Conservation (phyloP, 2,113 vertebrate genomes). For the Microcebus ravelobensis region DNA sequence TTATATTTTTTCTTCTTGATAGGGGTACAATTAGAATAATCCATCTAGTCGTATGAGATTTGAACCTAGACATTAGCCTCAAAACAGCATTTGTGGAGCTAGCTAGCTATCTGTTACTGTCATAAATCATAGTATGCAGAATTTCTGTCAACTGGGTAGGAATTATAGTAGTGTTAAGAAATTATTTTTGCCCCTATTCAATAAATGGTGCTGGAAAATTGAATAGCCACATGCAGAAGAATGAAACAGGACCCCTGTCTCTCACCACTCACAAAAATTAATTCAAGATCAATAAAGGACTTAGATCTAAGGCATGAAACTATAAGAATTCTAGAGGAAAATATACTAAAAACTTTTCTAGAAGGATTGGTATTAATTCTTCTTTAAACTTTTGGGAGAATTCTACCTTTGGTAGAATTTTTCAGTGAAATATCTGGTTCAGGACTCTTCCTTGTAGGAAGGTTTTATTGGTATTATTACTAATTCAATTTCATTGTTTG, state of each 20-base stretch:
- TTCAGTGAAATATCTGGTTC: not conserved
- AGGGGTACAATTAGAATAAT: not conserved
- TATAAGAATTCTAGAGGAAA: too few species aligned
- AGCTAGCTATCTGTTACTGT: not conserved
- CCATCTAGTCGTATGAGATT: not conserved
- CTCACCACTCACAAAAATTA: too few species aligned
- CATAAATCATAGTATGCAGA: not conserved
- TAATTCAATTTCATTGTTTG: not conserved
- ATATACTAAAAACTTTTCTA: too few species aligned
- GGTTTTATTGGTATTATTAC: not conserved
- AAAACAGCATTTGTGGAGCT: not conserved
- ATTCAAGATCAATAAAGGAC: too few species aligned
- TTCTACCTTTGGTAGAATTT: not conserved
- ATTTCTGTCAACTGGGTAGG: not conserved
- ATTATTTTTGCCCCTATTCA: not conserved
- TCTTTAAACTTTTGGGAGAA: not conserved
- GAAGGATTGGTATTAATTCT: not conserved
- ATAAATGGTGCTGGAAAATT: too few species aligned
- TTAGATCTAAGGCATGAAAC: too few species aligned
- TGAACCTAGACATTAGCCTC: not conserved
- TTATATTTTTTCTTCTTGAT: not conserved
- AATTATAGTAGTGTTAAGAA: not conserved
- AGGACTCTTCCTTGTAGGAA: not conserved
- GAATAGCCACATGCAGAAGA: too few species aligned
- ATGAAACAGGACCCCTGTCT: too few species aligned